phyloP scores from a whole-genome alignment of 2,888 invertebrate species.

The Drosophila koepferae region DNA sequence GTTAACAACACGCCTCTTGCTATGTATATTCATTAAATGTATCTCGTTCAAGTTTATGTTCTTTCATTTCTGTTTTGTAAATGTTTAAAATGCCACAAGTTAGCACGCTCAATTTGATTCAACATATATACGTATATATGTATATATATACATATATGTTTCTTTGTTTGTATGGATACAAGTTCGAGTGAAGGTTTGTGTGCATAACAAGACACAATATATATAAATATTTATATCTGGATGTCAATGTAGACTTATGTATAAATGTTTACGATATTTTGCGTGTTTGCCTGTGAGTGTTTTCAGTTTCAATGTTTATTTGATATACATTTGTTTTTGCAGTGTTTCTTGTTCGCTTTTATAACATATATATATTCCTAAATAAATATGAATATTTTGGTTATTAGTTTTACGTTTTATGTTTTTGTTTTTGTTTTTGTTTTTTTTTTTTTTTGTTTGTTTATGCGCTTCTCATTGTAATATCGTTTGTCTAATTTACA shows the following conservation, averaged over 20 bases:
- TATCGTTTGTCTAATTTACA: constrained; percentile 31
- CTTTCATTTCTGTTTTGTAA: constrained; percentile 33
- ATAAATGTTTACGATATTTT: constrained; percentile 14
- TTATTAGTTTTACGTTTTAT: constrained; percentile 11
- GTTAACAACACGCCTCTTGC: constrained; percentile 54
- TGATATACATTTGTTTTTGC: constrained; percentile 35
- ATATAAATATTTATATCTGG: constrained; percentile 23
- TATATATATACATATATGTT: constrained; percentile 8
- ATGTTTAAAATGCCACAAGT: constrained; percentile 55
- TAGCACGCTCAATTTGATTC: constrained; percentile 44
- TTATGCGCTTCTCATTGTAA: constrained; percentile 10
- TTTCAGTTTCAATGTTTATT: constrained; percentile 29
- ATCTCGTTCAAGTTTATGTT: constrained; percentile 9
- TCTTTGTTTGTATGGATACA: constrained; percentile 19
- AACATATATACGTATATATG: constrained; percentile 40
- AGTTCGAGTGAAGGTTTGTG: constrained; percentile 30
- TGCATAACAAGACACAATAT: constrained; percentile 47
- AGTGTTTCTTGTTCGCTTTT: background rate
- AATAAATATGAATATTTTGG: constrained; percentile 27
- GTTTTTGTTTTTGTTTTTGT: constrained; percentile 1
- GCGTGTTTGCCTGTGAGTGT: background rate
- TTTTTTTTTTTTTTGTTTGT: background rate
- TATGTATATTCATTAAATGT: constrained; percentile 16
- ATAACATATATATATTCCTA: constrained; percentile 26
- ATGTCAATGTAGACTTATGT: constrained; percentile 10